A percentile compares a stretch with the other conserved stretches of the same genome.
Conservation (phyloP, 2,797 vertebrate genomes). For the Manis pentadactyla region DNA sequence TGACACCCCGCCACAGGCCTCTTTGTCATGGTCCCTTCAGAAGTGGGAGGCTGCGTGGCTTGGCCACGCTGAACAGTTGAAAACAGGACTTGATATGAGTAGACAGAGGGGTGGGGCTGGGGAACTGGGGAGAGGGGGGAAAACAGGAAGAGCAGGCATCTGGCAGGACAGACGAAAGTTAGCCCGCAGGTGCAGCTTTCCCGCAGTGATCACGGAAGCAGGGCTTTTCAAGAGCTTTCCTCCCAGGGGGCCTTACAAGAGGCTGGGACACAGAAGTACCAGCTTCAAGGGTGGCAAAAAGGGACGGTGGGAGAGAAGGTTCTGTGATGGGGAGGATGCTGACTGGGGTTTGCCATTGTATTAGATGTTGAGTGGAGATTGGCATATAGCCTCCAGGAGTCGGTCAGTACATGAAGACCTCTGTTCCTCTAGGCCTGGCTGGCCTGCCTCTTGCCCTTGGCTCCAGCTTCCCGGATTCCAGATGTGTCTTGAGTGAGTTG, state of each 20-base stretch:
- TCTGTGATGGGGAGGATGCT: background rate
- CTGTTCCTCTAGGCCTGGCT: background rate
- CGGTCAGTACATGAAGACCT: background rate
- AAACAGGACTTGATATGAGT: background rate
- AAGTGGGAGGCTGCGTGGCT: background rate
- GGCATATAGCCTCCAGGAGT: background rate
- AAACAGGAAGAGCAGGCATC: background rate
- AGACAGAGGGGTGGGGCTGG: fast-evolving
- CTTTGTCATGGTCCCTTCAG: background rate
- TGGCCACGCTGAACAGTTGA: background rate
- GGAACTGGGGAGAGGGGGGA: background rate
- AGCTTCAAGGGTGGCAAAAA: background rate
- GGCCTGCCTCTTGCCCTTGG: background rate
- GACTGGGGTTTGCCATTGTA: background rate
- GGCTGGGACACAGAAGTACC: background rate
- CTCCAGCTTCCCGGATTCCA: background rate
- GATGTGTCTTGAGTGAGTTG: background rate
- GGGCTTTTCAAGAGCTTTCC: background rate
- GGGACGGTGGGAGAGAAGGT: background rate
- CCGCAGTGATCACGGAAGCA: background rate
- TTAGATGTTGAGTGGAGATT: background rate
- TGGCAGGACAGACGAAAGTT: background rate
- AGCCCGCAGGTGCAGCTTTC: background rate
- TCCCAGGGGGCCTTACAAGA: background rate
- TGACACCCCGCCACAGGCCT: fast-evolving